These are phyloP conservation scores for Streptopelia turtur DNA, from an alignment of 2,797 vertebrate genomes.

Conservation along the genomic window DNA sequence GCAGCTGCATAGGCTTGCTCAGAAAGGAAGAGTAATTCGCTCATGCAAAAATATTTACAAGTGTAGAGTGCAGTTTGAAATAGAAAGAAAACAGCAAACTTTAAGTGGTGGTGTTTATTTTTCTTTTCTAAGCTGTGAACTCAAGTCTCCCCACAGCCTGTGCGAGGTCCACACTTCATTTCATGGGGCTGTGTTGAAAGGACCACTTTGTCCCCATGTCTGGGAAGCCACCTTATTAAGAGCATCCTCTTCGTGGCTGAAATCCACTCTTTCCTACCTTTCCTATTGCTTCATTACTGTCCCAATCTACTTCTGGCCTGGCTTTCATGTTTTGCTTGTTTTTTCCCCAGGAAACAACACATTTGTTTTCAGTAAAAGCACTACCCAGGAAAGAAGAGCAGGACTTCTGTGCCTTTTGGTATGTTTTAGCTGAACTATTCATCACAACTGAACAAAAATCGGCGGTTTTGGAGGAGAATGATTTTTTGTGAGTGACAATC, in stretches of 20 bases:
- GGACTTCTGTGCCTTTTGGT: background rate
- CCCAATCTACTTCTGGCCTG: background rate
- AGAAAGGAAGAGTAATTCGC: background rate
- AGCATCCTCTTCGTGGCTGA: background rate
- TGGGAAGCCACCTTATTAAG: background rate
- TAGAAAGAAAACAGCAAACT: background rate
- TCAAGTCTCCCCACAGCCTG: background rate
- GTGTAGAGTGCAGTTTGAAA: background rate
- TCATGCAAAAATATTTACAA: background rate
- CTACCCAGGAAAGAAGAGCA: background rate
- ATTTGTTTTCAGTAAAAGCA: no score
- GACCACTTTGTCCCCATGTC: fast-evolving
- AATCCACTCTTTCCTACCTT: background rate
- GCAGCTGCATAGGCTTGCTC: background rate
- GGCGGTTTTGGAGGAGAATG: background rate
- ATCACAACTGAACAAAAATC: background rate
- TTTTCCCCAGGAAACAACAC: background rate
- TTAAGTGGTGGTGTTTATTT: background rate
- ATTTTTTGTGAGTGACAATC: background rate
- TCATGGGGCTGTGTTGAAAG: background rate
- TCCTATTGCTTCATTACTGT: background rate
- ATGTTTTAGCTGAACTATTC: background rate
- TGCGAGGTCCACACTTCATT: background rate
- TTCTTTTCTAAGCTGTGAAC: background rate
- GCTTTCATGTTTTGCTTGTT: background rate